Evolutionary conservation across 2,113 vertebrate species (phyloP), one percentile per base, ranked within the genome.

Genomic region (Hiodon alosoides): DNA sequence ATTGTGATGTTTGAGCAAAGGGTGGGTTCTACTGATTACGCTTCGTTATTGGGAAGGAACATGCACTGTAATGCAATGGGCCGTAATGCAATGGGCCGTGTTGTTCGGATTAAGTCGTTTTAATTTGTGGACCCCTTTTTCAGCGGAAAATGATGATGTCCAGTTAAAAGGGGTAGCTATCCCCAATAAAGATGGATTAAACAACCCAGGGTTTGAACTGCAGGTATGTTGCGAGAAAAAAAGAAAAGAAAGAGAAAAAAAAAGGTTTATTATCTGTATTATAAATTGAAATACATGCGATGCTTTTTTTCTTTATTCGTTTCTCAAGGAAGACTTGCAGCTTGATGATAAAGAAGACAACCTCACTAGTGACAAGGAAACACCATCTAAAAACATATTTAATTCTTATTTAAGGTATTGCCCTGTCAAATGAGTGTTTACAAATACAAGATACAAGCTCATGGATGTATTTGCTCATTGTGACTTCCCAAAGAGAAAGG

Each of bases 361-460:
- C 64, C 46, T 66, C 48, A 3, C n/a, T 17, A 16, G 48, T 31
- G 4, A n/a, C 58, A 69, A 75, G 73, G 64, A 6, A 5, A 17
- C 80, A 11, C 7, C 71, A 16, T 74, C 70, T n/a, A 80, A 74
- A 79, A 86, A 78, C 14, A 69, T 81, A 62, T 2, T 84, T 17
- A 80, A 79, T 68, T 87, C 82, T 58, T 86, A 81, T 46, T 4
- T 86, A 3, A 91, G 88, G 90, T 92, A 48, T 52, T 77, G 85
- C 78, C 4, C 5, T 47, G 46, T 66, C 14, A 66, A 66, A 7
- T 31, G 31, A 31, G 31, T 31, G 2, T 2, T 31, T 47, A 46
- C 5, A 4, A 48, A 66, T 17, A 11, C n/a, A 66, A 47, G 16
- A 16, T 64, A 31, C 1, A 17, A 64, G 16, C n/a, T 31, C 16